A percentile compares a stretch with the other conserved stretches of the same genome.
phyloP scores from a whole-genome alignment of 2,113 vertebrate genomes.

The Mugil cephalus region DNA sequence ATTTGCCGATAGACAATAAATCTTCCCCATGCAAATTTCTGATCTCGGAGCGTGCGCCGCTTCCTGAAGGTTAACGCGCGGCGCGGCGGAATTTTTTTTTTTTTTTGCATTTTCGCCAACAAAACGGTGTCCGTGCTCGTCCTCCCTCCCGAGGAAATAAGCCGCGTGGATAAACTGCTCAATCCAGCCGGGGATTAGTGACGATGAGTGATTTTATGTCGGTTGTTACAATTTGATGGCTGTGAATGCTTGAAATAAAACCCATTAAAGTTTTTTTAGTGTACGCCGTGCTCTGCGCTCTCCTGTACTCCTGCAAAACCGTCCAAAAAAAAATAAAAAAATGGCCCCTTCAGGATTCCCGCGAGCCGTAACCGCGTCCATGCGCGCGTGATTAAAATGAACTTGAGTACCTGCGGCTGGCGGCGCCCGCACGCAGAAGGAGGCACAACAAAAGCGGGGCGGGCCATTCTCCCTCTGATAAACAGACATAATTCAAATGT shows the following conservation, averaged over 20 bases:
- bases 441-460: constrained; percentile 79
- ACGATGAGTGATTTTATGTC: constrained; percentile 77
- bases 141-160: constrained; percentile 47
- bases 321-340: too few relatives aligned
- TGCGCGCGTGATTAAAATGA: constrained; percentile 58
- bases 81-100: constrained; percentile 52
- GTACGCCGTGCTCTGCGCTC: constrained; percentile 61
- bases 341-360: constrained; percentile 73
- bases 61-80: constrained; percentile 85
- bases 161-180: constrained; percentile 67
- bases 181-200: constrained; percentile 68
- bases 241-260: constrained; percentile 78
- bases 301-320: constrained; percentile 69
- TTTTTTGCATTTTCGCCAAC: constrained; percentile 70
- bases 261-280: constrained; percentile 79
- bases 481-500: constrained; percentile 99
- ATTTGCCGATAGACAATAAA: constrained; percentile 85
- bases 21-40: constrained; percentile 84
- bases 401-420: constrained; percentile 72
- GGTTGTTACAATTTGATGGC: constrained; percentile 78
- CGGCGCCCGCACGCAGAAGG: constrained; percentile 50
- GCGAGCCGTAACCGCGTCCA: constrained; percentile 52
- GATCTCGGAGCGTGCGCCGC: constrained; percentile 76
- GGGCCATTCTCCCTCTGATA: constrained; percentile 89
- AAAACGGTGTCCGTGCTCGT: constrained; percentile 49